Base-by-base conservation (phyloP, 2,888 invertebrate species). In the Dascillus cervinus region DNA sequence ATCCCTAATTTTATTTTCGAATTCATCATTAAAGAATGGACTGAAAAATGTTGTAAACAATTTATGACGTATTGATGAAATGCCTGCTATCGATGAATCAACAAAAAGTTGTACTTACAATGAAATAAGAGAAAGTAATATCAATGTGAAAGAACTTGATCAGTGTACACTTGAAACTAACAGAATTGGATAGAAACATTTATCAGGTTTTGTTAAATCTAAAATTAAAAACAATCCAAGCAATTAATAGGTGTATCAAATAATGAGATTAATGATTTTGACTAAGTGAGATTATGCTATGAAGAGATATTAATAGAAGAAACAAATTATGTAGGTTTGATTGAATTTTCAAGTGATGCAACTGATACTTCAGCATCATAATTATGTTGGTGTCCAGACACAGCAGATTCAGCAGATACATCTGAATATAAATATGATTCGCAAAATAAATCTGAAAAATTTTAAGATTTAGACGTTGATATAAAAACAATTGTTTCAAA, bases 251-350 rank as follows among this genome's bases (percentile, higher is more conserved):
- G n/a, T n/a, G n/a, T 33, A 33, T 35, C 32, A 13, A 35, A 33
- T 33, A 33, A 33, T 22, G 34, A 22, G 22, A 33, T 24, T 36
- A 34, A 36, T 35, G 34, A 35, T 35, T 34, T 36, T 26, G 34
- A 35, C 25, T 34, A 34, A 13, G 30, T 30, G 25, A 30, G 22
- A 8, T 29, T 29, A 29, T 29, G 22, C 23, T 29, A 29, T 22
- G 29, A 29, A 29, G 29, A 29, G 31, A 26, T 28, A 31, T 31
- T 28, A 31, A 31, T 26, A 31, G 31, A 31, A 27, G 31, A 31
- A 31, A 31, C 31, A 31, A 31, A 31, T 31, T 31, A 31, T 32
- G 26, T 24, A 10, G 24, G 24, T 24, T 23, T 34, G 20, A 33
- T 21, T 34, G 30, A 30, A 30, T 30, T 12, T 27, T 30, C 26